phyloP scores from a whole-genome alignment of 2,113 vertebrate genomes.

The Hydropotes inermis region DNA sequence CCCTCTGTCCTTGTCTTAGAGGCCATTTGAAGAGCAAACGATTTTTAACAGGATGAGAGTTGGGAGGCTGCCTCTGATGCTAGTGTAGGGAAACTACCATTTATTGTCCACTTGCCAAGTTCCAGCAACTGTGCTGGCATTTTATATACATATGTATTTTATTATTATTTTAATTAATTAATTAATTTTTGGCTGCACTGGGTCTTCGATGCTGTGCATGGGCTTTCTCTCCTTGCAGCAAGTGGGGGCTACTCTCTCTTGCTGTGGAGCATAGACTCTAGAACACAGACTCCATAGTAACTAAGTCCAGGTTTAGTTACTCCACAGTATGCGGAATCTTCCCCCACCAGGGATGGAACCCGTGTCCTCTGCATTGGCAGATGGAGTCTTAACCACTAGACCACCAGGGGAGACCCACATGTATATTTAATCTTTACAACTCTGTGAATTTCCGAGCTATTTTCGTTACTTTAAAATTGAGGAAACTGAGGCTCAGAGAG shows the following conservation, averaged over 20 bases:
- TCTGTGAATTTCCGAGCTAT: not conserved
- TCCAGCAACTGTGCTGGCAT: not conserved
- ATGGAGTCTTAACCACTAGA: not conserved
- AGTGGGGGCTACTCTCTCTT: not conserved
- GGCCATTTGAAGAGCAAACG: not conserved
- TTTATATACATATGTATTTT: rapidly evolving
- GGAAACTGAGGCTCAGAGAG: not conserved
- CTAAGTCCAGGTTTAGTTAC: not conserved
- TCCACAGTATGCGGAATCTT: not conserved
- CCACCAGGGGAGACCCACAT: not conserved
- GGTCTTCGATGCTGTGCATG: not conserved
- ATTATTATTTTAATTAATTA: not conserved
- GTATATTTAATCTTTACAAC: not conserved
- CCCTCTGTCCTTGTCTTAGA: not conserved
- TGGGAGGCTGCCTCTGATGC: not conserved
- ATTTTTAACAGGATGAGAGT: not conserved
- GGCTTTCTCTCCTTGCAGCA: not conserved
- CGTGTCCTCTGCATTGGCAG: not conserved
- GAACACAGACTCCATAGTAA: not conserved
- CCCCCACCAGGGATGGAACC: not conserved
- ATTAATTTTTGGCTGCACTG: not conserved
- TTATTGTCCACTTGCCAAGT: rapidly evolving
- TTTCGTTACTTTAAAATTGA: not conserved
- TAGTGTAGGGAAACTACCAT: not conserved
- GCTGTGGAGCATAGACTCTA: not conserved